Conservation (phyloP, 2,113 vertebrate species). For the Sphaerodactylus townsendi region DNA sequence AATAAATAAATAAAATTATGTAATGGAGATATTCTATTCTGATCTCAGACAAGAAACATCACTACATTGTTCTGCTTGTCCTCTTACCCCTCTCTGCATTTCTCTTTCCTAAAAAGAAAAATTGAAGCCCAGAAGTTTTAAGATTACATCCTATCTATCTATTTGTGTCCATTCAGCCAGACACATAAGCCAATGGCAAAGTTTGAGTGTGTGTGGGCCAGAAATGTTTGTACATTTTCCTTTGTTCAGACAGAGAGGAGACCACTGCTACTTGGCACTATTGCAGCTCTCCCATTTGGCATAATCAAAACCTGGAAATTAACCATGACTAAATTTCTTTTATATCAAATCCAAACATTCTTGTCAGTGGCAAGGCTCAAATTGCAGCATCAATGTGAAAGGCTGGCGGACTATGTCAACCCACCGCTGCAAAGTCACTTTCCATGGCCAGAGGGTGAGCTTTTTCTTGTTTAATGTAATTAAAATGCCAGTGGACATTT, state of each 20-base stretch:
- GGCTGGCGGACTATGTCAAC: neutral
- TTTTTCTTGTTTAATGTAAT: slow-evolving; percentile 33
- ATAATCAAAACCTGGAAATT: slow-evolving; percentile 62
- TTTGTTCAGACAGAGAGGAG: neutral
- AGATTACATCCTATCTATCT: neutral
- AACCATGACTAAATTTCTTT: slow-evolving; percentile 55
- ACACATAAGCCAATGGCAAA: neutral
- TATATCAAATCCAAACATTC: slow-evolving; percentile 51
- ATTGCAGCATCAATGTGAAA: slow-evolving; percentile 42
- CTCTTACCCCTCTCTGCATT: neutral
- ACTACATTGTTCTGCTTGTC: neutral
- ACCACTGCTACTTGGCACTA: slow-evolving; percentile 40
- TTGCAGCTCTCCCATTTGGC: slow-evolving; percentile 46
- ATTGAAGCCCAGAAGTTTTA: neutral
- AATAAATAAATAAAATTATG: too few relatives aligned
- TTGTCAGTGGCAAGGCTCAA: slow-evolving; percentile 44
- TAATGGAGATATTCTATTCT: neutral
- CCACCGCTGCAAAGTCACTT: slow-evolving; percentile 43
- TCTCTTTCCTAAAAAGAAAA: slow-evolving; percentile 9
- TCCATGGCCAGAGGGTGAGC: slow-evolving; percentile 39
- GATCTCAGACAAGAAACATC: neutral
- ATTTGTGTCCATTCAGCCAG: slow-evolving; percentile 13
- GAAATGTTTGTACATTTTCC: slow-evolving; percentile 31
- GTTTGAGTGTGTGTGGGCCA: slow-evolving; percentile 13
- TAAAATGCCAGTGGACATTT: slow-evolving; percentile 48